Conservation (phyloP, 2,888 invertebrate species). For the Caenorhabditis panamensis region DNA sequence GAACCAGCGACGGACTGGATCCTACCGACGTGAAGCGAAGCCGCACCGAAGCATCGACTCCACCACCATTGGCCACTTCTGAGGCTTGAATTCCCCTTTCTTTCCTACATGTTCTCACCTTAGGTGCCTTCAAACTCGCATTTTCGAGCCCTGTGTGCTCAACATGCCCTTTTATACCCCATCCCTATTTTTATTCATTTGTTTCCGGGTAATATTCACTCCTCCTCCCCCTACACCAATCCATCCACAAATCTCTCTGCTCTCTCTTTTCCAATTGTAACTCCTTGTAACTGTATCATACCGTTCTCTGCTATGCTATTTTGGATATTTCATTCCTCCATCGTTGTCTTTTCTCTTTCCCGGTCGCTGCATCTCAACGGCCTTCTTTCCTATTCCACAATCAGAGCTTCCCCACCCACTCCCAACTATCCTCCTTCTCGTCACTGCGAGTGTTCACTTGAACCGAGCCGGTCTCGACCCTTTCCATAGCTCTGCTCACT, state of each 20-base stretch:
- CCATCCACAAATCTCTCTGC: slow-evolving; percentile 11
- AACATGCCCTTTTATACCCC: neutral
- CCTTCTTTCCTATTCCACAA: slow-evolving; percentile 1
- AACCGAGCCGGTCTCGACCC: slow-evolving; percentile 45
- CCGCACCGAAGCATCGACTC: slow-evolving; percentile 44
- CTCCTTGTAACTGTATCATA: slow-evolving; percentile 44
- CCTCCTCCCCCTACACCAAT: slow-evolving; percentile 2
- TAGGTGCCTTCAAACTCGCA: slow-evolving; percentile 29
- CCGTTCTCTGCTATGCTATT: slow-evolving; percentile 23
- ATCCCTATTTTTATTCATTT: slow-evolving; percentile 33
- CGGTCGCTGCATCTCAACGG: slow-evolving; percentile 28
- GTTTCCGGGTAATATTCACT: slow-evolving; percentile 35
- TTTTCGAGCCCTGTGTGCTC: slow-evolving; percentile 21
- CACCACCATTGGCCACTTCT: neutral
- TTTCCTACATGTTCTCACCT: slow-evolving; percentile 19
- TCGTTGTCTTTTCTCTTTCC: slow-evolving; percentile 5
- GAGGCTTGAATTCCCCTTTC: slow-evolving; percentile 25
- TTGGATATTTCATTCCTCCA: slow-evolving; percentile 25
- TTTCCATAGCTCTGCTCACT: slow-evolving; percentile 6
- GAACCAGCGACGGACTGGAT: slow-evolving; percentile 47
- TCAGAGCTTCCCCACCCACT: slow-evolving; percentile 22
- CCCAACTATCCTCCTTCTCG: neutral
- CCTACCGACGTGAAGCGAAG: slow-evolving; percentile 42
- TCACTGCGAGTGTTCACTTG: neutral
- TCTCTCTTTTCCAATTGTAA: no score